These are phyloP conservation scores for Mya arenaria DNA, from an alignment of 1,140 invertebrate genomes.

Conservation along the genomic window DNA sequence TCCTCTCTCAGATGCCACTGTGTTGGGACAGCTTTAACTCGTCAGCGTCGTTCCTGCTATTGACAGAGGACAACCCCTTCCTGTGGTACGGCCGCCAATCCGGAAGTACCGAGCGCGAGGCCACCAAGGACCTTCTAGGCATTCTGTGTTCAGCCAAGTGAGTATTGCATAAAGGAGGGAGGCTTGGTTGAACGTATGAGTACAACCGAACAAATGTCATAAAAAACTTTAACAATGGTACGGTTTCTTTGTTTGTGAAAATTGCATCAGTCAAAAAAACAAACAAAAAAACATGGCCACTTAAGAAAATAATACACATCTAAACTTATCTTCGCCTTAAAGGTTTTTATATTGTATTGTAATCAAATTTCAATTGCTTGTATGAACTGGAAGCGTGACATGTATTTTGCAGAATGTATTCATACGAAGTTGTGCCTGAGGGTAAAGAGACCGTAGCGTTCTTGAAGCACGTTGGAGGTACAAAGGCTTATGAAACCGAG, in stretches of 20 bases:
- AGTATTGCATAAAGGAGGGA: conserved; percentile 30
- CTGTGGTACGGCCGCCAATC: conserved; percentile 48
- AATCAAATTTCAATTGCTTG: no score
- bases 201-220: no score
- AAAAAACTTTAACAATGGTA: neutral
- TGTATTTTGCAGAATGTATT: conserved; percentile 48
- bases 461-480: conserved; percentile 6
- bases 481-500: conserved; percentile 7
- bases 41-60: conserved; percentile 24
- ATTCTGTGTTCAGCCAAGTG: conserved; percentile 40
- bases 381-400: no score
- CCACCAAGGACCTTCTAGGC: conserved; percentile 35
- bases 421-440: conserved; percentile 38
- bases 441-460: conserved; percentile 39
- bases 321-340: no score
- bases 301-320: no score
- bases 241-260: neutral
- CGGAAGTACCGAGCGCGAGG: conserved; percentile 49
- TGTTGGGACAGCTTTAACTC: conserved; percentile 30
- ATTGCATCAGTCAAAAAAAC: neutral
- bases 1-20: conserved; percentile 16
- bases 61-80: neutral
- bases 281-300: neutral
- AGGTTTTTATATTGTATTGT: no score
- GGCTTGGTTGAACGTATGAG: conserved; percentile 19